Evolutionary conservation across 1,140 invertebrate species (phyloP), one percentile per base, ranked within the genome.

Genomic region (Drosophila hydei): DNA sequence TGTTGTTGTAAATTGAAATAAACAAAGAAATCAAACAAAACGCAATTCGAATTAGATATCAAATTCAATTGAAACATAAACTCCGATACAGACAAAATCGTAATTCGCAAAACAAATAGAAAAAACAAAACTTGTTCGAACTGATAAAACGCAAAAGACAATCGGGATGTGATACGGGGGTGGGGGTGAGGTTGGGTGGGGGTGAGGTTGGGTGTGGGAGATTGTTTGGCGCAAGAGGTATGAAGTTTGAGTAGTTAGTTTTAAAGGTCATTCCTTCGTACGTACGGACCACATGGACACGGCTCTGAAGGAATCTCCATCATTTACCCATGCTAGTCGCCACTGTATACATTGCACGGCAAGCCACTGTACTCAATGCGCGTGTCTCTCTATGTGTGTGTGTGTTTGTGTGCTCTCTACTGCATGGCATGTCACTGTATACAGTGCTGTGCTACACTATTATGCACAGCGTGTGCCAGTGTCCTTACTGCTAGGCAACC

Each of bases 1-100:
- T 21, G 18, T 21, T 16, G 23, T 27, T 48, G 23, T 48, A 11
- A 7, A 8, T 27, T 16, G 36, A 61, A 59, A 60, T 54, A 77
- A 76, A 77, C 77, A 80, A 81, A 79, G 73, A 85, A 85, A 85
- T 77, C 81, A 84, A 73, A 85, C 73, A 84, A 84, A 80, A 73
- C 72, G 50, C 30, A 64, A 56, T 40, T 16, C 63, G 51, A 64
- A 63, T 50, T 33, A 48, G n/a, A 16, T 51, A n/a, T 9, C 30
- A 27, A 27, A 67, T 74, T 51, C 45, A 73, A 72, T 65, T 48
- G 12, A 52, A 58, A 43, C 45, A 30, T 18, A 69, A 69, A 54
- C 25, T 51, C 14, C n/a, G n/a, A n/a, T n/a, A n/a, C n/a, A n/a
- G n/a, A n/a, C 12, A 47, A 48, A 60, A 30, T 60, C 11, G 18